Conservation (phyloP, 30 jellyfish, hydroid and myxozoan genomes). For the Cassiopea xamachana region DNA sequence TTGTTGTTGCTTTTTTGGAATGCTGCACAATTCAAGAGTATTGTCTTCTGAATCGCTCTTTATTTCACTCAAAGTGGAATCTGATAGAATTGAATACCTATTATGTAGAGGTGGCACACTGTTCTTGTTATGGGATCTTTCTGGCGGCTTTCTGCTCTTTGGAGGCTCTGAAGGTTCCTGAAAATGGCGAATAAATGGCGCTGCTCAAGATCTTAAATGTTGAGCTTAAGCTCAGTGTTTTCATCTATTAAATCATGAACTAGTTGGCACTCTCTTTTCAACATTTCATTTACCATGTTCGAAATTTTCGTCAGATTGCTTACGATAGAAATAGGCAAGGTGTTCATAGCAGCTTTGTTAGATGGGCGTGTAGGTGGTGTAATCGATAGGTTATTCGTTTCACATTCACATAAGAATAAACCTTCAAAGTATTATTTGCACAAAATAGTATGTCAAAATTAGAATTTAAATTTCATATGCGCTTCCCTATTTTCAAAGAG, state of each 20-base stretch:
- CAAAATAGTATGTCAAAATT: no score
- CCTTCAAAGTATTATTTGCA: no score
- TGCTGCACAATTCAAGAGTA: constrained; percentile 23
- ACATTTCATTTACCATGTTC: neutral
- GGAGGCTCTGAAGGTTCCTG: neutral
- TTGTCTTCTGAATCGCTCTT: constrained; percentile 29
- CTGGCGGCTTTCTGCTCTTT: neutral
- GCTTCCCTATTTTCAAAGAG: no score
- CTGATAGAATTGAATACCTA: constrained; percentile 46
- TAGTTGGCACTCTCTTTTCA: neutral
- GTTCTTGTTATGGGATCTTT: constrained; percentile 1
- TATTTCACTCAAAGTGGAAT: constrained; percentile 32
- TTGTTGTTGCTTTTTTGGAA: constrained; percentile 15
- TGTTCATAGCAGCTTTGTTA: neutral
- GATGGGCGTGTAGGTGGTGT: neutral
- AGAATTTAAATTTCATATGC: no score
- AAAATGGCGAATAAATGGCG: neutral
- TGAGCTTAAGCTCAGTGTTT: neutral
- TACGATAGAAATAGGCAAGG: neutral
- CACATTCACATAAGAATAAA: no score
- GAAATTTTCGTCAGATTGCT: neutral
- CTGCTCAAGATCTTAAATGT: neutral
- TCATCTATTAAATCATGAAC: neutral
- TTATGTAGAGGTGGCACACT: constrained; percentile 11
- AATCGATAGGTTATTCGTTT: neutral